Percentiles rank a stretch among this genome's conserved stretches.
Conservation (phyloP, 2,113 vertebrate genomes). For the Peucedramus taeniatus region DNA sequence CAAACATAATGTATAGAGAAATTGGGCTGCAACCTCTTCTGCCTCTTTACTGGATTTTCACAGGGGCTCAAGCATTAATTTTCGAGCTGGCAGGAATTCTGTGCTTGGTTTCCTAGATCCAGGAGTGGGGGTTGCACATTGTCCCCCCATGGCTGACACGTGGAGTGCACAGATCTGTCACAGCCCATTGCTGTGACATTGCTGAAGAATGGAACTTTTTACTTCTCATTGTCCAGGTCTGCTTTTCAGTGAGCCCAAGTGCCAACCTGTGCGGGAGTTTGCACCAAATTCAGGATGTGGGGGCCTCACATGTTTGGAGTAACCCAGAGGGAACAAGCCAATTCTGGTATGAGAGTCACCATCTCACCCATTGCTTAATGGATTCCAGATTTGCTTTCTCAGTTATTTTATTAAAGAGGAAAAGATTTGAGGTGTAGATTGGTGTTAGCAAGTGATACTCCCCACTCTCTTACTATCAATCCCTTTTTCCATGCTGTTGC, state of each 20-base stretch:
- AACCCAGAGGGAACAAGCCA: neutral
- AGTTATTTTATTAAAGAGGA: neutral
- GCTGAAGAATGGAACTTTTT: neutral
- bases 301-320: neutral
- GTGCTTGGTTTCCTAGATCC: neutral
- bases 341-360: neutral
- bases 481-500: neutral
- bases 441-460: neutral
- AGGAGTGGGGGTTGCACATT: fast-evolving
- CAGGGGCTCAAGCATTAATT: neutral
- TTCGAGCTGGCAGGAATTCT: neutral
- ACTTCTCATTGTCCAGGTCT: neutral
- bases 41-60: neutral
- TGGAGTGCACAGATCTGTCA: neutral
- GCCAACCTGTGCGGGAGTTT: neutral
- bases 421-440: neutral
- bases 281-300: fast-evolving
- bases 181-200: neutral
- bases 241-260: neutral
- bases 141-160: fast-evolving
- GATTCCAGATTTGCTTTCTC: neutral
- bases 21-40: neutral
- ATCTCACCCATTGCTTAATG: neutral
- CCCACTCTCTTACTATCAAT: neutral
- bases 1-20: neutral